Percentiles rank a stretch among this genome's conserved stretches.
Evolutionary conservation across 1,140 invertebrate species (phyloP).

Genomic region (Apis florea): DNA sequence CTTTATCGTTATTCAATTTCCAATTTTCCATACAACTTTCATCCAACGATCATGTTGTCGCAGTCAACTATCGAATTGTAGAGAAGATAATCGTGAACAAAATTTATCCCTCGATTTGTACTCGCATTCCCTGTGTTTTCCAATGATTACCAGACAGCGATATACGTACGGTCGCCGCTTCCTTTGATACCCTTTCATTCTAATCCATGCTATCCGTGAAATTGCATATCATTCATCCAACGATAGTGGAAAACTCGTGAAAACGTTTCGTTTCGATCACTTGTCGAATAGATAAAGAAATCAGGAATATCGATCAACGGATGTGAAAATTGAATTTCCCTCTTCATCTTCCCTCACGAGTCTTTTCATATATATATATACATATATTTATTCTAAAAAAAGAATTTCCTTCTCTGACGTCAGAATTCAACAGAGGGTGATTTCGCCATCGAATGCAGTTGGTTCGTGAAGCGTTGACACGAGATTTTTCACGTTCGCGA

Average conservation of each 20-base stretch:
- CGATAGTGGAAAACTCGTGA: too few relatives aligned
- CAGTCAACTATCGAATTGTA: conserved; percentile 13
- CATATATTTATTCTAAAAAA: too few relatives aligned
- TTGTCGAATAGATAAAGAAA: too few relatives aligned
- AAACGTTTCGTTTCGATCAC: too few relatives aligned
- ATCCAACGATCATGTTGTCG: neutral
- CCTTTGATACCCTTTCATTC: conserved; percentile 39
- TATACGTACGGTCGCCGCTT: conserved; percentile 22
- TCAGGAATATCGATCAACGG: neutral
- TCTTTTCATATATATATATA: too few relatives aligned
- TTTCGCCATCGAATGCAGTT: neutral
- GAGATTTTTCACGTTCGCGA: conserved; percentile 8
- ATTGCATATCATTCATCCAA: too few relatives aligned
- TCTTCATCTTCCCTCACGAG: too few relatives aligned
- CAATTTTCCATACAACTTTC: too few relatives aligned
- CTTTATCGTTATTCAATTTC: neutral
- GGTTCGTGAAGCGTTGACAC: neutral
- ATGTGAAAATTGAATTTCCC: neutral
- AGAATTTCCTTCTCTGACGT: neutral
- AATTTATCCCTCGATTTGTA: conserved; percentile 27
- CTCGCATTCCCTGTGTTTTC: conserved; percentile 11
- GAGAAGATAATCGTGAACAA: neutral
- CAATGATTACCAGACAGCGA: conserved; percentile 25
- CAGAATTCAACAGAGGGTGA: too few relatives aligned
- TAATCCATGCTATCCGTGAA: too few relatives aligned